These are phyloP conservation scores for Clusia tigrina DNA, from an alignment of 2,888 invertebrate species.

Conservation along the genomic window DNA sequence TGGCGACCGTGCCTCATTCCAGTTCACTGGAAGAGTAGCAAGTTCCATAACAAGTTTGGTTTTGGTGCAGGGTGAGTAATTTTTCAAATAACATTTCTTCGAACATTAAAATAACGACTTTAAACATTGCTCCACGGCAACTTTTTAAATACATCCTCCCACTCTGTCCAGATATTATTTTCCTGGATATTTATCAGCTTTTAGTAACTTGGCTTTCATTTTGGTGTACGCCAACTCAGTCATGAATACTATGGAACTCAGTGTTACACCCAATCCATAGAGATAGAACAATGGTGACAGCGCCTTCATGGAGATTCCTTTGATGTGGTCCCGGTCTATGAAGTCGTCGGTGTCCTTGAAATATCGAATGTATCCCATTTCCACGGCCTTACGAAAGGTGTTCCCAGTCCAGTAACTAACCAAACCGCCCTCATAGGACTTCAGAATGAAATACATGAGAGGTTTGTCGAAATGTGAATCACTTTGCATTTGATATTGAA, in stretches of 20 bases:
- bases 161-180: too few relatives aligned
- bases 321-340: background rate
- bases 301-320: background rate
- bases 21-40: too few relatives aligned
- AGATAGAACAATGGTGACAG: background rate
- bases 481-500: conserved; percentile 43
- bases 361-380: background rate
- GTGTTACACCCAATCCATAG: background rate
- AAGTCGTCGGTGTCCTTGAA: background rate
- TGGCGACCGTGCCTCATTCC: too few relatives aligned
- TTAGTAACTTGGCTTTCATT: background rate
- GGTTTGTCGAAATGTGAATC: conserved; percentile 45
- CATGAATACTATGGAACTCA: background rate
- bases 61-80: too few relatives aligned
- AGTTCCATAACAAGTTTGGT: too few relatives aligned
- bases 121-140: too few relatives aligned
- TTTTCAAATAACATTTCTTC: too few relatives aligned
- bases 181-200: too few relatives aligned
- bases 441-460: background rate
- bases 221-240: background rate
- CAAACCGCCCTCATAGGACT: background rate
- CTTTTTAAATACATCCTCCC: too few relatives aligned
- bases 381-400: background rate
- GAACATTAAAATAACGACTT: too few relatives aligned
- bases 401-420: background rate